Evolutionary conservation across 2,113 vertebrate species (phyloP), one percentile per base, ranked within the genome.

Genomic region (Cygnus atratus): DNA sequence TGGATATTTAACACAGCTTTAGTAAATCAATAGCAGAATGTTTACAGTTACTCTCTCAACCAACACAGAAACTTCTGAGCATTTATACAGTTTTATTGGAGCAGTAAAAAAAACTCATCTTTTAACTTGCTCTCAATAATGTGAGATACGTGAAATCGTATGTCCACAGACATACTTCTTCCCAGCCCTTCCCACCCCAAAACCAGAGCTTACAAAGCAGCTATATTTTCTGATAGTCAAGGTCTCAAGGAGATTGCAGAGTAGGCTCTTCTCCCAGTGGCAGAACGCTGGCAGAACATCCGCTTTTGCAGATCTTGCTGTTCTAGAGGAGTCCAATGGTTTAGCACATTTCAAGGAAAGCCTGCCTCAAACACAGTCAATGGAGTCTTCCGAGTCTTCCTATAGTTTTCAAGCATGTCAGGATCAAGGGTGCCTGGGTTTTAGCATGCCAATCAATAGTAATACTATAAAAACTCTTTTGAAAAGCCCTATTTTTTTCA

Each of bases 181-280:
- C 52, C 50, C 25, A 37, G 16, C 37, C 37, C 41, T 54, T 66
- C 66, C n/a, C 3, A 1, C 62, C 44, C 29, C 26, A 12, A 29
- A n/a, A 31, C 10, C 14, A 7, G 54, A 41, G n/a, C 11, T 81
- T 16, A n/a, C 2, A 1, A 20, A 46, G 43, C 39, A 73, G 73
- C 54, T 41, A 2, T 25, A 3, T n/a, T 85, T 48, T 13, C 83
- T 41, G 79, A 17, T 0, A 3, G 75, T 12, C 41, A 55, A 43
- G 41, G 41, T 25, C 55, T 31, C 6, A 0, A 12, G 71, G 65
- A 17, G 35, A 4, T 1, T 24, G 43, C 66, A 5, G 48, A 2
- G 35, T 20, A 39, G n/a, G 29, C 25, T 25, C 14, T 14, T 37
- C 37, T 43, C 37, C 39, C 20, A 21, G 4, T 2, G 31, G 37